A percentile compares a stretch with the other conserved stretches of the same genome.
phyloP scores from a whole-genome alignment of 2,888 invertebrate species.

The Rotaria sp. region DNA sequence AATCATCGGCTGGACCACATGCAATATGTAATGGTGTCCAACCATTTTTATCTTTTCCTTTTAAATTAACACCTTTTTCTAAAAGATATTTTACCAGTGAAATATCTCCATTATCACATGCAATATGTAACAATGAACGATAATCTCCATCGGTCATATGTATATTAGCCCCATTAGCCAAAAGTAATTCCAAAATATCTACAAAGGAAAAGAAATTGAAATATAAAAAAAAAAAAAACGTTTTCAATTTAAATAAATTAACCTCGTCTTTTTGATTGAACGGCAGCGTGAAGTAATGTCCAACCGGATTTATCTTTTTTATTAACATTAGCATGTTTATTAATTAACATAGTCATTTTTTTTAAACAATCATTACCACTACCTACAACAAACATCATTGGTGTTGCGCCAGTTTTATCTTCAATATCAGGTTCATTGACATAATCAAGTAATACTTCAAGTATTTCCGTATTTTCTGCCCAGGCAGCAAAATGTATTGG shows the following conservation, averaged over 20 bases:
- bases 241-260: neutral
- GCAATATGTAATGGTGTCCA: constrained; percentile 12
- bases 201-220: neutral
- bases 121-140: constrained; percentile 17
- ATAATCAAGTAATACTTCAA: neutral
- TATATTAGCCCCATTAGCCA: neutral
- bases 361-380: neutral
- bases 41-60: neutral
- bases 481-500: constrained; percentile 15
- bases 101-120: constrained; percentile 5
- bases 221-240: neutral
- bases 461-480: neutral
- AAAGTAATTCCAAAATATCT: neutral
- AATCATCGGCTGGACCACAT: constrained; percentile 23
- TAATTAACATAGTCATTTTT: neutral
- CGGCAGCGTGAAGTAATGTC: constrained; percentile 7
- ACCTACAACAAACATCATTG: constrained; percentile 10
- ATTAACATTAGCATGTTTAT: neutral
- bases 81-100: neutral
- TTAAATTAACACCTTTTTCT: neutral
- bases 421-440: neutral
- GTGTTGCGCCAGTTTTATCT: constrained; percentile 20
- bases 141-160: neutral
- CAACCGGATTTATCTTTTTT: neutral
- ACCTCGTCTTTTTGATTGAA: constrained; percentile 17